Conservation (phyloP, 1,140 invertebrate species). For the Musca vetustissima region DNA sequence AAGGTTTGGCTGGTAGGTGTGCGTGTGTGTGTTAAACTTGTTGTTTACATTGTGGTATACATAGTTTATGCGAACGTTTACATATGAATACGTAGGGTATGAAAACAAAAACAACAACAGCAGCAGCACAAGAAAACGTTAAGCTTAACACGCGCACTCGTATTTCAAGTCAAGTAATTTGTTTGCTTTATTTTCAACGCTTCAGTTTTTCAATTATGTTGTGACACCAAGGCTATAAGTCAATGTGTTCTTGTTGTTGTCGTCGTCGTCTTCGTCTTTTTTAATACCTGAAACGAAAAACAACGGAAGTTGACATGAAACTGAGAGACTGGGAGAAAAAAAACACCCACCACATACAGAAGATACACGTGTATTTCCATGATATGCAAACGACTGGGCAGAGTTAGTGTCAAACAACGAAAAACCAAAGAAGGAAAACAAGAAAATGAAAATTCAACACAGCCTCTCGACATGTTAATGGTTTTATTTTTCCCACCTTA, state of each 20-base stretch:
- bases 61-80: too few species aligned
- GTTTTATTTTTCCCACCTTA: slow-evolving; percentile 1
- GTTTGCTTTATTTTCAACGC: slow-evolving; percentile 14
- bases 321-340: neutral
- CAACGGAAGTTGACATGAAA: slow-evolving; percentile 16
- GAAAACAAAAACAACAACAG: neutral
- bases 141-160: neutral
- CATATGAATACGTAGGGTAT: neutral
- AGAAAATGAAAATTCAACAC: neutral
- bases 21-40: too few species aligned
- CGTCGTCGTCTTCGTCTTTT: too few species aligned
- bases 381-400: neutral
- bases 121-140: neutral
- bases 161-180: slow-evolving; percentile 13
- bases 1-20: too few species aligned
- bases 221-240: slow-evolving; percentile 22
- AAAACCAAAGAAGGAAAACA: too few species aligned
- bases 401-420: too few species aligned
- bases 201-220: slow-evolving; percentile 14
- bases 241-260: neutral
- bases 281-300: too few species aligned
- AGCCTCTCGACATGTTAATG: slow-evolving; percentile 2
- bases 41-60: too few species aligned
- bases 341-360: neutral
- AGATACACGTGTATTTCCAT: neutral